Percentiles rank a stretch among this genome's conserved stretches.
These are phyloP conservation scores for Origma solitaria DNA, from an alignment of 2,113 vertebrate species.

Conservation along the genomic window DNA sequence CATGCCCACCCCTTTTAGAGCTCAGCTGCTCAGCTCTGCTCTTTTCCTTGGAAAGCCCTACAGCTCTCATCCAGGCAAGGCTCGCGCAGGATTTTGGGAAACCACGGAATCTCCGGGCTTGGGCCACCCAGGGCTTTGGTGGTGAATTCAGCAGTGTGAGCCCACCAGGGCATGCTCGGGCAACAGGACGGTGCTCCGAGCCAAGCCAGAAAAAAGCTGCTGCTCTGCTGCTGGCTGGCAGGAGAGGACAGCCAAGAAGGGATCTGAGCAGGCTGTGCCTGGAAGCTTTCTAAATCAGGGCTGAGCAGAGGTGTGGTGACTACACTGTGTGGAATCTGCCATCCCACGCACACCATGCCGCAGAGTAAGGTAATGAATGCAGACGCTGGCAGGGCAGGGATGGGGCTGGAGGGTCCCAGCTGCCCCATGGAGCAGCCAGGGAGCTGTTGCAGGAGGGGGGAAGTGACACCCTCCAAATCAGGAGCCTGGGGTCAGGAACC, in stretches of 20 bases:
- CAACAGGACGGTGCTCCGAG: neutral
- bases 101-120: neutral
- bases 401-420: neutral
- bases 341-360: neutral
- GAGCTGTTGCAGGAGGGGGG: neutral
- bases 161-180: accelerated
- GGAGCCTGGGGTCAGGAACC: neutral
- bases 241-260: neutral
- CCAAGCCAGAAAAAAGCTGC: neutral
- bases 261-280: neutral
- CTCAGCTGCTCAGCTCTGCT: neutral
- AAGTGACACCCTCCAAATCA: neutral
- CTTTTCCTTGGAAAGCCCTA: neutral
- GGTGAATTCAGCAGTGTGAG: neutral
- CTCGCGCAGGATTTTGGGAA: neutral
- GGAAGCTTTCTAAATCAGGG: constrained; percentile 14
- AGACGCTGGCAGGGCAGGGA: neutral
- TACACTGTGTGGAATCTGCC: neutral
- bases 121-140: neutral
- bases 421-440: neutral
- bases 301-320: constrained; percentile 7
- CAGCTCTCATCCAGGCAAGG: neutral
- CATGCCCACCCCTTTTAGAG: neutral
- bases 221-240: neutral
- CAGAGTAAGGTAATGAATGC: neutral